A percentile compares a stretch with the other conserved stretches of the same genome.
Conservation (phyloP, 2,113 vertebrate species). For the Pseudopipra pipra region DNA sequence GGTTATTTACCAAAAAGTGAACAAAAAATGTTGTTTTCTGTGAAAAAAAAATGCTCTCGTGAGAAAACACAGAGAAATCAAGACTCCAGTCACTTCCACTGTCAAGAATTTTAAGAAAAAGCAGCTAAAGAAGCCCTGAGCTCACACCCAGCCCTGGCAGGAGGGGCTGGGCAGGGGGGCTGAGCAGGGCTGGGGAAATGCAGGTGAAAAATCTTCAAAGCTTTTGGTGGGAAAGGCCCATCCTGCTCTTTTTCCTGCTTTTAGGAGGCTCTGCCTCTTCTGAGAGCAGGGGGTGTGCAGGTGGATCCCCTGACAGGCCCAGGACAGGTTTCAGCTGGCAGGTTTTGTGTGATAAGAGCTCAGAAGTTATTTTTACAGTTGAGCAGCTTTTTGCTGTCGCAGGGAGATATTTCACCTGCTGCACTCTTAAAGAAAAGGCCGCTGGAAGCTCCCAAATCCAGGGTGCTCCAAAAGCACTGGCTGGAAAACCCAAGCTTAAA, state of each 20-base stretch:
- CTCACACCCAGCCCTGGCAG: background rate
- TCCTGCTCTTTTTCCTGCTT: background rate
- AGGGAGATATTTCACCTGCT: background rate
- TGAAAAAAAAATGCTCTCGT: background rate
- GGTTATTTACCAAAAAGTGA: background rate
- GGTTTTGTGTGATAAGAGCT: background rate
- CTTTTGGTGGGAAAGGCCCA: accelerated
- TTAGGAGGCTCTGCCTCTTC: background rate
- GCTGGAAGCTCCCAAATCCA: background rate
- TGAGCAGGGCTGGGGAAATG: background rate
- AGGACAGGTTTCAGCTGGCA: background rate
- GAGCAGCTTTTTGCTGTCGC: background rate
- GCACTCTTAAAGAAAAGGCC: background rate
- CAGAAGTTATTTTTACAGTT: background rate
- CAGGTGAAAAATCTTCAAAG: background rate
- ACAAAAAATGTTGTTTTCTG: background rate
- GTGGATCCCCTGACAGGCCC: background rate
- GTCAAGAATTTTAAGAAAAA: background rate
- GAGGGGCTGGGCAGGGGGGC: too few relatives aligned
- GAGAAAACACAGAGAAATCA: background rate
- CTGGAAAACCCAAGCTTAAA: constrained; percentile 23
- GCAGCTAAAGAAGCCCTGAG: background rate
- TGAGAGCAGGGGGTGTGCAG: background rate
- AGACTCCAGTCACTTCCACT: background rate
- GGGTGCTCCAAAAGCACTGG: background rate